Base-by-base conservation (phyloP, 1,140 invertebrate genomes). In the Rhopalosiphum maidis region DNA sequence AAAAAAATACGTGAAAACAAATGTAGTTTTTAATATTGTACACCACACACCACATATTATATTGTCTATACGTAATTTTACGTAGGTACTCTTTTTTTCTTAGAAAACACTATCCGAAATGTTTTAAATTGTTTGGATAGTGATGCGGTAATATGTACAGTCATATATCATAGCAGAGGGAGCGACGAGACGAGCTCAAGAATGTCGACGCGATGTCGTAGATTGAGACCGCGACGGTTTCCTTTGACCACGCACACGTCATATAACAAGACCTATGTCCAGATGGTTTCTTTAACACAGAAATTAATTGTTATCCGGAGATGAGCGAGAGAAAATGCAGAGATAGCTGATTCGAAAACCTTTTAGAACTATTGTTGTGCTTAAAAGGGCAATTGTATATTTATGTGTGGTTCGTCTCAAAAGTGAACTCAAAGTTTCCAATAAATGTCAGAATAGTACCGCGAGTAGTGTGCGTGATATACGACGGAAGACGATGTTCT, bases 211-310 rank as follows among this genome's bases (percentile, higher is more conserved):
- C 3, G 15, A 86, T 86, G 41, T 43, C 83, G 9, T 85, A 43
- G 25, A 18, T 87, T 48, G 23, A 87, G 30, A n/a, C 48, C 2
- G 43, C 15, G 18, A 87, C 6, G n/a, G 30, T 87, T 48, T 48
- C 15, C 11, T n/a, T 48, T 87, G 11, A 87, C 43, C 83, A 15
- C 8, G 8, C 37, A 25, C 82, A 1, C 21, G 30, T 22, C 48
- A 8, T 30, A 35, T 22, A 6, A n/a, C 18, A 51, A 15, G 43
- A 85, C 7, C 37, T 90, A 37, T 90, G 25, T 43, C 37, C 54
- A 90, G 37, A 90, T 90, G 89, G 89, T 90, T 41, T 90, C n/a
- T 25, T 68, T 90, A 68, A 90, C 89, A 21, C n/a, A 9, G 9
- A 30, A 43, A 90, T 90, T 90, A 90, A 90, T 90, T 43, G 9